A percentile compares a stretch with the other conserved stretches of the same genome.
Conservation (phyloP, 2,113 vertebrate genomes). For the Eublepharis macularius region DNA sequence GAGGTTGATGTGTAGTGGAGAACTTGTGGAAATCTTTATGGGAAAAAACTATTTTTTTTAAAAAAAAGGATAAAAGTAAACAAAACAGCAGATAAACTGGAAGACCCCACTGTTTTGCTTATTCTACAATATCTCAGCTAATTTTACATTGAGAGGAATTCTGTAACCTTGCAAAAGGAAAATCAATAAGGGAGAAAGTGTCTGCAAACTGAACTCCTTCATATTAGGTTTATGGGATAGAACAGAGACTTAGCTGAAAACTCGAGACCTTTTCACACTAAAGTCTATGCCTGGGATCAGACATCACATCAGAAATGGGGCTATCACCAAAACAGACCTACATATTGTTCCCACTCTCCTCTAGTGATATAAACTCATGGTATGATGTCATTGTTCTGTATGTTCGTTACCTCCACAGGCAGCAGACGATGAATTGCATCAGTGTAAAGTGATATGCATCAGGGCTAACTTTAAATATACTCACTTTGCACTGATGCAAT, state of each 20-base stretch:
- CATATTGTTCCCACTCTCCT: neutral
- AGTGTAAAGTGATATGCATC: neutral
- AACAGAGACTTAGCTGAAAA: neutral
- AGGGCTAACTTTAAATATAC: no score
- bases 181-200: accelerated
- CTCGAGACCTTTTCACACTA: no score
- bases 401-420: no score
- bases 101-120: neutral
- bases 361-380: no score
- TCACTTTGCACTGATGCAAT: no score
- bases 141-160: accelerated
- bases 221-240: neutral
- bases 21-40: accelerated
- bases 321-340: neutral
- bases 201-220: neutral
- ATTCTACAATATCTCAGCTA: neutral
- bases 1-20: accelerated
- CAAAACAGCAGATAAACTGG: neutral
- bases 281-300: neutral
- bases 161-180: accelerated
- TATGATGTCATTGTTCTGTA: no score
- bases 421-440: neutral
- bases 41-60: accelerated
- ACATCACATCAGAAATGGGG: neutral
- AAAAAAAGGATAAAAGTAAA: neutral